Base-by-base conservation (phyloP, 2,797 vertebrate species). In the Dryobates pubescens region DNA sequence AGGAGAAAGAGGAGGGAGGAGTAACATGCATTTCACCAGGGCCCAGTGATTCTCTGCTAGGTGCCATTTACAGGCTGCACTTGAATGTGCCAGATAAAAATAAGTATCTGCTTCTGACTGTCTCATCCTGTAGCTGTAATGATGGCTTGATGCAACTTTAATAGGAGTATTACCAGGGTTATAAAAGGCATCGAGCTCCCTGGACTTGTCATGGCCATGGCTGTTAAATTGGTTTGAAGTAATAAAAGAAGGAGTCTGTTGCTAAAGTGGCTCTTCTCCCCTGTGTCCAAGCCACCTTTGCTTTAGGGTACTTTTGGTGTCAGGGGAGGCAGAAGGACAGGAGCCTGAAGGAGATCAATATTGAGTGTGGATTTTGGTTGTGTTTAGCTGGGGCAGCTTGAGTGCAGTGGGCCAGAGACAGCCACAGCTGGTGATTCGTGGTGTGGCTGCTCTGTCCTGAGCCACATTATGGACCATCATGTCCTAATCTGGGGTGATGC, bases 131-230 rank as follows among this genome's bases (percentile, higher is more conserved):
- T 19, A 19, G 74, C 71, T 76, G 12, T 73, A 86, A 3, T 58
- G 82, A 81, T 34, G 74, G 67, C 87, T 88, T 38, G 64, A 53
- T 62, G 68, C 70, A 68, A 9, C 61, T 88, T 87, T 86, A 79
- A 71, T 82, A 79, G 74, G 76, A 76, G 29, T 68, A 68, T 90
- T 64, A 58, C 30, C 36, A 36, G 47, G 61, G 59, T 88, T 90
- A 53, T 68, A 71, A 86, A 77, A 88, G 67, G 61, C 59, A 71
- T 57, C 79, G 78, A 79, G 71, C 29, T 68, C 62, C 63, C 38
- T 56, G 34, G 58, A 17, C 75, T 88, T 80, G 45, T 30, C 71
- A 3, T 24, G 56, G 70, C 81, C 23, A 4, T 17, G 24, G 61
- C 41, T 2, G 1, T 90, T 87, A 54, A 79, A 75, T 76, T 43